phyloP scores from a whole-genome alignment of 1,140 invertebrate genomes.

The Brachionus rubens region DNA sequence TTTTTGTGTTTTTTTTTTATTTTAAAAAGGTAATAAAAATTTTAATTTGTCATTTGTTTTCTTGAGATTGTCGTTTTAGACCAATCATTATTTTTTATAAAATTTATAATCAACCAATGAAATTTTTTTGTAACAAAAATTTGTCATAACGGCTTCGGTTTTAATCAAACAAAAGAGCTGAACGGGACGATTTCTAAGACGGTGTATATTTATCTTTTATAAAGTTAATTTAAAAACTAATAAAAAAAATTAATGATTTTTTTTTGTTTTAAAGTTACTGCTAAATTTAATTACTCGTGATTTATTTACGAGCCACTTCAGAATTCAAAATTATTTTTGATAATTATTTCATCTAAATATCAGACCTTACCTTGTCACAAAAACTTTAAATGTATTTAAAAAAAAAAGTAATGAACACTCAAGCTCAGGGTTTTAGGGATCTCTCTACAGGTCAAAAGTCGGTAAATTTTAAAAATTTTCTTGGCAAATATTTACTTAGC shows the following conservation, averaged over 20 bases:
- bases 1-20: neutral
- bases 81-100: neutral
- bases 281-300: constrained; percentile 38
- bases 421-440: too few species aligned
- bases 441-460: too few species aligned
- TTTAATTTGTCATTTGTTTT: constrained; percentile 16
- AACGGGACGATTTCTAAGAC: constrained; percentile 28
- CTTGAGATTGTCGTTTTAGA: neutral
- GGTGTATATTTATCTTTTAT: constrained; percentile 25
- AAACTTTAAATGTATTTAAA: too few species aligned
- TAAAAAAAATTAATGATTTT: constrained; percentile 44
- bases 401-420: too few species aligned
- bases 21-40: constrained; percentile 2
- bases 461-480: too few species aligned
- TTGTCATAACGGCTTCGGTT: neutral
- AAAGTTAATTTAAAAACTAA: constrained; percentile 31
- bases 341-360: too few species aligned
- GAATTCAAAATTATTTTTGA: neutral
- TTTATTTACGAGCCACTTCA: constrained; percentile 43
- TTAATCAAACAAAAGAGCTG: constrained; percentile 24
- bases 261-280: too few species aligned
- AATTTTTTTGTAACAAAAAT: neutral
- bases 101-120: neutral
- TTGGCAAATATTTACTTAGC: too few species aligned
- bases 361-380: too few species aligned